phyloP scores from a whole-genome alignment of 2,797 vertebrate species.

The Sparidentex hasta region DNA sequence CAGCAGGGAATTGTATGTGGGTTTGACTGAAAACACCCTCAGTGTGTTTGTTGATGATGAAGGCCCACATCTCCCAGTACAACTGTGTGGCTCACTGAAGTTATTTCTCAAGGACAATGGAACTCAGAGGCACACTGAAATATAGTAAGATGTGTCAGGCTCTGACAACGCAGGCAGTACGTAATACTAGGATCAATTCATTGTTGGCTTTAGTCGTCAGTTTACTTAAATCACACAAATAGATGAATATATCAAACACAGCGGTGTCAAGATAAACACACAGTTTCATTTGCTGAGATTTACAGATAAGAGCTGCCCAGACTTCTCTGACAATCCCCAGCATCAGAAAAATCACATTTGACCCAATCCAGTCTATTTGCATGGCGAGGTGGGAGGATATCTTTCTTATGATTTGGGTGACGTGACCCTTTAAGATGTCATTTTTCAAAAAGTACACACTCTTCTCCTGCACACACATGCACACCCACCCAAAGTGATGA shows the following conservation, averaged over 20 bases:
- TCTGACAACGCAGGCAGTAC: no score
- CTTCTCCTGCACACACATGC: constrained; percentile 16
- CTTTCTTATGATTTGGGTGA: neutral
- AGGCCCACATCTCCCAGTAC: neutral
- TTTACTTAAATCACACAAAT: neutral
- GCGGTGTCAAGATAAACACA: no score
- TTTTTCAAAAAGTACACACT: constrained; percentile 15
- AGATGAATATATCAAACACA: neutral
- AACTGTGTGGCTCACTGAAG: neutral
- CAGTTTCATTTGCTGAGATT: neutral
- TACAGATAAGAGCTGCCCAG: neutral
- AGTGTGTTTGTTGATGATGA: neutral
- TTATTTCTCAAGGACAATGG: neutral
- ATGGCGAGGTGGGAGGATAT: neutral
- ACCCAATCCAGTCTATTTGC: neutral
- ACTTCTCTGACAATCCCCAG: neutral
- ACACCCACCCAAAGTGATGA: constrained; percentile 49
- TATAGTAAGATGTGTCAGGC: no score
- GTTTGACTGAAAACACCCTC: constrained; percentile 7
- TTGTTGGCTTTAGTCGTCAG: no score
- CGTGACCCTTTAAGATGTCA: constrained; percentile 20
- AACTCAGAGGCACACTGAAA: neutral
- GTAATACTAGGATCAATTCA: neutral
- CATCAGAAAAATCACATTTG: neutral
- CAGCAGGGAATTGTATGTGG: constrained; percentile 7